Conservation (phyloP, 1,140 invertebrate species). For the Drosophila carrolli region DNA sequence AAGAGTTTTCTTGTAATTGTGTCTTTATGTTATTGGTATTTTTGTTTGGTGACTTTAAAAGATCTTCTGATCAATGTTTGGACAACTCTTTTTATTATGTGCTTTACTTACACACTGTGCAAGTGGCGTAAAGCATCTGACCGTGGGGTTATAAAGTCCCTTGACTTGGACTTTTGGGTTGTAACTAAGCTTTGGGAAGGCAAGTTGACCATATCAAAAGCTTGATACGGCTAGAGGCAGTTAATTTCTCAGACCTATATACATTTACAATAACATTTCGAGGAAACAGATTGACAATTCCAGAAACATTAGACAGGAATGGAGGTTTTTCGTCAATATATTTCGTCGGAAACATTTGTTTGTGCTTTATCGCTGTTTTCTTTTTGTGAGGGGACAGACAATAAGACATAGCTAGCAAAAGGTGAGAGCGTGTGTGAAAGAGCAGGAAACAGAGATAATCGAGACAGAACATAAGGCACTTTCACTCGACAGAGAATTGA, state of each 20-base stretch:
- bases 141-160: constrained; percentile 21
- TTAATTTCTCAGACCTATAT: constrained; percentile 68
- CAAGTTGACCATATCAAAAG: constrained; percentile 38
- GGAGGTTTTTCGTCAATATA: constrained; percentile 45
- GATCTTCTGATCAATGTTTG: constrained; percentile 45
- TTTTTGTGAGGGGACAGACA: constrained; percentile 63
- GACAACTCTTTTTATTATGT: constrained; percentile 53
- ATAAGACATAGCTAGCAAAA: constrained; percentile 73
- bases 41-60: constrained; percentile 10
- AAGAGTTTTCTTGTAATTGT: constrained; percentile 72
- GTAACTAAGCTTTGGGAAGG: constrained; percentile 43
- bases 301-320: constrained; percentile 16
- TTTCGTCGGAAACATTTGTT: constrained; percentile 32
- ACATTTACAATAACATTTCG: constrained; percentile 60
- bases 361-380: constrained; percentile 21
- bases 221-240: constrained; percentile 35
- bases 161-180: constrained; percentile 39
- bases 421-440: constrained; percentile 70
- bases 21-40: constrained; percentile 65
- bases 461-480: constrained; percentile 74
- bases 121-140: constrained; percentile 40
- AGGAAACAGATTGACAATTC: constrained; percentile 48
- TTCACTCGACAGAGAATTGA: constrained; percentile 66
- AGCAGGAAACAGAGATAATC: constrained; percentile 75
- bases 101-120: constrained; percentile 33